Evolutionary conservation across 2,113 vertebrate species (phyloP), one percentile per base, ranked within the genome.

Genomic region (Pontoporia blainvillei): DNA sequence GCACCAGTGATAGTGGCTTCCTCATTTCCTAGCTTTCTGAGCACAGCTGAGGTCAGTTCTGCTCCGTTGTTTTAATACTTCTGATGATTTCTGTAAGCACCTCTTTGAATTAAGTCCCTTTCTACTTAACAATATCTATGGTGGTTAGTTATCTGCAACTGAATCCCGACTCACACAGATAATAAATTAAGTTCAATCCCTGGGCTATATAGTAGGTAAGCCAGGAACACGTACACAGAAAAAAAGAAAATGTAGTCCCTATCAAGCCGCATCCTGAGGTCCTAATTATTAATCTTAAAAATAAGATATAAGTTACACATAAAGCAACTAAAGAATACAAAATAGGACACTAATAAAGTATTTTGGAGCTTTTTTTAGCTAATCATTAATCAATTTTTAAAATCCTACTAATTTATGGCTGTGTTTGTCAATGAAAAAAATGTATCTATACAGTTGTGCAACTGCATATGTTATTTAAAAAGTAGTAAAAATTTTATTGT

Each of bases 101-200:
- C 41, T 92, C 49, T 44, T 25, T 93, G n/a, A 90, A 81, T 81
- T 72, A 78, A 84, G 76, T 49, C 44, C 14, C 71, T 78, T 88
- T 95, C 91, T 95, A 95, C 36, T 91, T 95, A 96, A 96, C 95
- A 76, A 59, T 64, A 90, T 71, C 72, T 62, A 75, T 6, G 81
- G 27, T 90, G 31, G 92, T 62, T 86, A 71, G 44, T 76, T 76
- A 81, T 23, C 36, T 81, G 44, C 41, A 94, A 76, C 3, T 67
- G 46, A 95, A 84, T 64, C 41, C 46, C 73, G 34, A 88, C 17
- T 88, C 41, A 86, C 3, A 87, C 54, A 92, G 61, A 83, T 23
- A 90, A 62, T 29, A 82, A 92, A 86, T 39, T 90, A 83, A 94
- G 86, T 86, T 64, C 66, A 96, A 91, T 67, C 10, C 27, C 64